These are phyloP conservation scores for Scortum barcoo DNA, from an alignment of 2,113 vertebrate species.

Conservation along the genomic window DNA sequence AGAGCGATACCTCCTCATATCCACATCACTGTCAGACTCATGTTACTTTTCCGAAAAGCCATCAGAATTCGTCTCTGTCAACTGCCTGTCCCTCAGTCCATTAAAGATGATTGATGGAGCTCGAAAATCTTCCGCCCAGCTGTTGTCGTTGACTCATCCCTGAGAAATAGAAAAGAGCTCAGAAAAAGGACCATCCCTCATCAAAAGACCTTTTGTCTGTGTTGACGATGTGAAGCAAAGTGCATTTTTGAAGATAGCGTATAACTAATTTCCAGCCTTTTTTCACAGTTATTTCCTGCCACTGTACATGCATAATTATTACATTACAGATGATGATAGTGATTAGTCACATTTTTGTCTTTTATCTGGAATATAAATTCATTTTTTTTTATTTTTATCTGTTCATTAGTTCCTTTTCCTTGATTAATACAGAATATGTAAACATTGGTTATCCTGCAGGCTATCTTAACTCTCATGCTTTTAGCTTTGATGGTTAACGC, in stretches of 20 bases:
- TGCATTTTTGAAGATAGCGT: conserved; percentile 51
- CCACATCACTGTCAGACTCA: conserved; percentile 78
- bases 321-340: conserved; percentile 45
- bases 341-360: conserved; percentile 45
- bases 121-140: conserved; percentile 81
- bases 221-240: conserved; percentile 58
- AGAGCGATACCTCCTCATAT: conserved; percentile 64
- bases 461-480: conserved; percentile 11
- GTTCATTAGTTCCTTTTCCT: background rate
- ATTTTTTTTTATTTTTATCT: conserved; percentile 1
- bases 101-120: conserved; percentile 86
- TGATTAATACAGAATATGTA: conserved; percentile 32
- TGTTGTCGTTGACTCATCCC: conserved; percentile 80
- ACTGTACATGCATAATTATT: conserved; percentile 45
- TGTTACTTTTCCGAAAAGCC: conserved; percentile 81
- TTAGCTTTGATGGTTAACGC: conserved; percentile 46
- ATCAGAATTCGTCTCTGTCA: conserved; percentile 85
- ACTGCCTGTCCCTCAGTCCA: conserved; percentile 82
- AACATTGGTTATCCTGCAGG: conserved; percentile 27
- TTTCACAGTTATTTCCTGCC: background rate
- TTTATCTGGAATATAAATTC: conserved; percentile 32
- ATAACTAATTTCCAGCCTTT: conserved; percentile 21
- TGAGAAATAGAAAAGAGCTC: conserved; percentile 74
- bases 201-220: conserved; percentile 76
- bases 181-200: conserved; percentile 67